Conservation (phyloP, 2,113 vertebrate species). For the Syrrhaptes paradoxus region DNA sequence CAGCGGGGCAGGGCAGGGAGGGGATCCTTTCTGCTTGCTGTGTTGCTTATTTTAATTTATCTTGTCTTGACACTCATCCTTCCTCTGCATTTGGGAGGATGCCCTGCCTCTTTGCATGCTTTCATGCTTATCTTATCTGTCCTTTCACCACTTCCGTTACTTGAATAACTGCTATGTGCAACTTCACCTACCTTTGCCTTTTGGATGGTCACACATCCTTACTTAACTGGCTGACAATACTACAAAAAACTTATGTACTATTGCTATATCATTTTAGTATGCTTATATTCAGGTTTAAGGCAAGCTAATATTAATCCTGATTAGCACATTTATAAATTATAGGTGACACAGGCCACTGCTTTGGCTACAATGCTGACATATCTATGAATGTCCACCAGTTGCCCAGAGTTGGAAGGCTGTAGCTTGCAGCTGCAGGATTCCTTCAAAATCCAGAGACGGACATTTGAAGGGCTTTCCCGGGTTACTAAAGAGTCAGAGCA, state of each 20-base stretch:
- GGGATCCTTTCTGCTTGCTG: not conserved
- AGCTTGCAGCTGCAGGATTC: not conserved
- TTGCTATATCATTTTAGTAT: not conserved
- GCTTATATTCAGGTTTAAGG: not conserved
- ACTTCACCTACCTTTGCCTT: not conserved
- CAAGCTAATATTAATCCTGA: not conserved
- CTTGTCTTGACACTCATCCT: not conserved
- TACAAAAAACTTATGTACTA: not conserved
- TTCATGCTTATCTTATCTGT: not conserved
- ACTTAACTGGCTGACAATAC: not conserved
- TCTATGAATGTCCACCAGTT: not conserved
- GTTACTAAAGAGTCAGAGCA: not conserved
- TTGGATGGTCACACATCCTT: not conserved
- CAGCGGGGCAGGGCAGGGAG: rapidly evolving
- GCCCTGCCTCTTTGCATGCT: not conserved
- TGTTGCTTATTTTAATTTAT: not conserved
- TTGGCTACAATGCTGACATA: not conserved
- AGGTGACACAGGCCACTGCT: not conserved
- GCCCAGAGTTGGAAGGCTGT: not conserved
- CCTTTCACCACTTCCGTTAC: not conserved
- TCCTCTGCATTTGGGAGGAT: not conserved
- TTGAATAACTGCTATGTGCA: no score
- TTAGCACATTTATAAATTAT: not conserved
- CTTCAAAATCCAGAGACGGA: not conserved
- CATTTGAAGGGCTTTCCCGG: not conserved